A percentile compares a stretch with the other conserved stretches of the same genome.
Evolutionary conservation across 1,140 invertebrate genomes (phyloP).

Genomic region (Leptopilina clavipes): DNA sequence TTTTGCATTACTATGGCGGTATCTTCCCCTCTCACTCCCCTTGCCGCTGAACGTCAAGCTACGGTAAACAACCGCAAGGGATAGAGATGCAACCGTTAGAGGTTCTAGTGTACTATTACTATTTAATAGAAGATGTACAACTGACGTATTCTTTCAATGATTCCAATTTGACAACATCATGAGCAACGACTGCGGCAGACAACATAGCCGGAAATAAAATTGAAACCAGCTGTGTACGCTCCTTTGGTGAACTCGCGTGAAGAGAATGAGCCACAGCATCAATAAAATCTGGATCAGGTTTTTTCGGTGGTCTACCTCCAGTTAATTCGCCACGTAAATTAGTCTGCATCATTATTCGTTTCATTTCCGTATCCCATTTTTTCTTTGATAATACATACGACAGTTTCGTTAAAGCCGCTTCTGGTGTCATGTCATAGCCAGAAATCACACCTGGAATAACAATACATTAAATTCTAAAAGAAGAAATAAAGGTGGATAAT

Average conservation of each 20-base stretch:
- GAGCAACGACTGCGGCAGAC: slow-evolving; percentile 82
- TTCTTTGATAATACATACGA: slow-evolving; percentile 91
- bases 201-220: slow-evolving; percentile 87
- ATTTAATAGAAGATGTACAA: slow-evolving; percentile 10
- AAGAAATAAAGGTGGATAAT: not conserved
- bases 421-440: slow-evolving; percentile 96
- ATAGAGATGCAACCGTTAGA: too few relatives aligned
- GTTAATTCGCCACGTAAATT: slow-evolving; percentile 85
- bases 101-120: too few relatives aligned
- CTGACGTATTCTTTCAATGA: slow-evolving; percentile 74
- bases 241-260: slow-evolving; percentile 80
- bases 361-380: slow-evolving; percentile 84
- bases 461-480: not conserved
- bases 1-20: too few relatives aligned
- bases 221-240: slow-evolving; percentile 81
- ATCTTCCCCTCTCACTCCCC: too few relatives aligned
- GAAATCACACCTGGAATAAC: slow-evolving; percentile 83
- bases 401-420: slow-evolving; percentile 94
- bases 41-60: too few relatives aligned
- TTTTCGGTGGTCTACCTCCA: slow-evolving; percentile 54
- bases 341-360: slow-evolving; percentile 86
- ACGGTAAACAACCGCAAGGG: too few relatives aligned
- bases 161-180: slow-evolving; percentile 77
- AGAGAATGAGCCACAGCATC: slow-evolving; percentile 81
- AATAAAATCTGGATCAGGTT: slow-evolving; percentile 79